These are phyloP conservation scores for Drosophila demipolita DNA, from an alignment of 2,888 invertebrate species.

Conservation along the genomic window DNA sequence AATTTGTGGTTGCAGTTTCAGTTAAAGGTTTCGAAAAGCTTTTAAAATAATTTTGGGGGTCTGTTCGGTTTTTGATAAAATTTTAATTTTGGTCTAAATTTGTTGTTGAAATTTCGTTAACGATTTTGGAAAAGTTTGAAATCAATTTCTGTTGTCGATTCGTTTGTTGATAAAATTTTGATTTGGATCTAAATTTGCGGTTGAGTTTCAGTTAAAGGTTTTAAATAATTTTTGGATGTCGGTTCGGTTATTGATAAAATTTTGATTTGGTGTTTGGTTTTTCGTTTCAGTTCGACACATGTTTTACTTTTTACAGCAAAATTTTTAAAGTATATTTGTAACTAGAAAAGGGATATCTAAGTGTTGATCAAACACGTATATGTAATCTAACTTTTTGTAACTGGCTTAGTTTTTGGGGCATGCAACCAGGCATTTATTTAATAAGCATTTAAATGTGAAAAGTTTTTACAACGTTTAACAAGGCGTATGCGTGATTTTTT, in stretches of 20 bases:
- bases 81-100: not conserved
- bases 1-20: no score
- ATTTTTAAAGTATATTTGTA: not conserved
- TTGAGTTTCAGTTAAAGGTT: no score
- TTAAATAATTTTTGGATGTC: not conserved
- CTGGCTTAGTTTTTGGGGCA: not conserved
- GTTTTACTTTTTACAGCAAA: fast-evolving
- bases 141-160: no score
- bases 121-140: no score
- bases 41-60: fast-evolving
- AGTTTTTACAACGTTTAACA: slow-evolving; percentile 52
- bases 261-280: not conserved
- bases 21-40: not conserved
- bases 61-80: not conserved
- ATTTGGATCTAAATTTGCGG: no score
- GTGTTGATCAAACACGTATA: not conserved
- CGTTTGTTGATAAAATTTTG: no score
- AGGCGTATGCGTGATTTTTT: slow-evolving; percentile 60
- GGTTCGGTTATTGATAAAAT: not conserved
- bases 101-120: no score
- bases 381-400: not conserved
- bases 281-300: not conserved
- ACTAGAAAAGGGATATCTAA: slow-evolving; percentile 4
- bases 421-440: slow-evolving; percentile 57
- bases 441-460: slow-evolving; percentile 77